Conservation (phyloP, 2,797 vertebrate species). For the Mus caroli region DNA sequence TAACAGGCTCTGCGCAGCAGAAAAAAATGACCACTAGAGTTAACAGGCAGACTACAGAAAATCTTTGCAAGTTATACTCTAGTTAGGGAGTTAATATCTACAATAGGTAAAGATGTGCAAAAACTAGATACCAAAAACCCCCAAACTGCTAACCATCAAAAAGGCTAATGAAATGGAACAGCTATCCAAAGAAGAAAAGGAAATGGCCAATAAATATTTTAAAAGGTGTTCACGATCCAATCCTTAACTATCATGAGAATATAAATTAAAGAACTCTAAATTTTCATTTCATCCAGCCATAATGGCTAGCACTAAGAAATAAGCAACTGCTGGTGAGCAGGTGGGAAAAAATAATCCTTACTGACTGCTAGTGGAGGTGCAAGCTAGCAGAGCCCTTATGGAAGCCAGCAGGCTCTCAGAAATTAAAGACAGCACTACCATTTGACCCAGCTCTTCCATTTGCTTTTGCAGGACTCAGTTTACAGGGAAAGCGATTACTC, state of each 20-base stretch:
- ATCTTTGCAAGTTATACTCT: neutral
- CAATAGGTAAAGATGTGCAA: neutral
- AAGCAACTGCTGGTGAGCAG: neutral
- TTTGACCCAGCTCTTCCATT: neutral
- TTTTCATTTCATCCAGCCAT: neutral
- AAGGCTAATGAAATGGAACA: neutral
- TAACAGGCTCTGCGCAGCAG: neutral
- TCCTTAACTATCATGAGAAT: neutral
- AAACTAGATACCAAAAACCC: neutral
- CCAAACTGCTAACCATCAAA: neutral
- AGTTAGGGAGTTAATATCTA: neutral
- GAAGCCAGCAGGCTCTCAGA: neutral
- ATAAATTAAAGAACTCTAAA: neutral
- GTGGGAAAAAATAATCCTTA: neutral
- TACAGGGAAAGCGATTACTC: neutral
- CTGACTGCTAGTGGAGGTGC: neutral
- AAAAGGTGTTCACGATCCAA: neutral
- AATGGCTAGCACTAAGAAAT: neutral
- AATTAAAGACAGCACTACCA: neutral
- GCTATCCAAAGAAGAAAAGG: neutral
- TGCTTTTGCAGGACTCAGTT: neutral
- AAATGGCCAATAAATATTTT: neutral
- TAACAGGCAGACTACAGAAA: neutral
- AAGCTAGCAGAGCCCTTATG: neutral
- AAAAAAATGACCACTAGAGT: neutral